Conservation (phyloP, 2,888 invertebrate genomes). For the Rhagonycha lutea region DNA sequence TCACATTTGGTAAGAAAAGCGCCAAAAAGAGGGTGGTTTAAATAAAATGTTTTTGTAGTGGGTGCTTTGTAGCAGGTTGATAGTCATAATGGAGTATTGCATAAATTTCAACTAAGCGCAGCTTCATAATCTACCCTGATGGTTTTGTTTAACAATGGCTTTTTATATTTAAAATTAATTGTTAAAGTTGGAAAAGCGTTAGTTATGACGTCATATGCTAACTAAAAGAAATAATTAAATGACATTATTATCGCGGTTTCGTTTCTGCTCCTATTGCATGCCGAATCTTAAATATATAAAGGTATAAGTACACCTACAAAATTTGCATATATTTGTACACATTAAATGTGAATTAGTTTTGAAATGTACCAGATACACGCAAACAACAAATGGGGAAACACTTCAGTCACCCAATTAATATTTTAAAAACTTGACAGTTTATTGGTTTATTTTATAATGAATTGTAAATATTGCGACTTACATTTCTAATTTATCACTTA, state of each 20-base stretch:
- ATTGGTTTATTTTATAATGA: neutral
- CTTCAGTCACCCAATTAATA: neutral
- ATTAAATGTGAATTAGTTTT: slow-evolving; percentile 1
- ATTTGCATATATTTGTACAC: neutral
- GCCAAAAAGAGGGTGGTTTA: neutral
- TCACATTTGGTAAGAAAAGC: neutral
- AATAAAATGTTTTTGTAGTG: neutral
- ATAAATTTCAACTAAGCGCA: neutral
- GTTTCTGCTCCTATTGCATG: neutral
- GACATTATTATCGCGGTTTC: neutral
- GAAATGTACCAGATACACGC: slow-evolving; percentile 1
- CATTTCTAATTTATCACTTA: neutral
- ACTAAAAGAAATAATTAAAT: neutral
- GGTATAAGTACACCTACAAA: neutral
- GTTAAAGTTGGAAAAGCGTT: neutral
- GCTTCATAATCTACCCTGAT: neutral
- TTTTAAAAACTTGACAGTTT: neutral
- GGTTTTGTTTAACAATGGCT: neutral
- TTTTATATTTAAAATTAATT: neutral
- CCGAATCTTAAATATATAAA: neutral
- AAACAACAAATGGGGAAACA: neutral
- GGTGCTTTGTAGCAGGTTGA: neutral
- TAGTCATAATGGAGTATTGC: neutral
- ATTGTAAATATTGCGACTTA: neutral
- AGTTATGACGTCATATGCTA: neutral